A percentile compares a stretch with the other conserved stretches of the same genome.
Evolutionary conservation across 2,113 vertebrate species (phyloP).

Genomic region (Pantherophis guttatus): DNA sequence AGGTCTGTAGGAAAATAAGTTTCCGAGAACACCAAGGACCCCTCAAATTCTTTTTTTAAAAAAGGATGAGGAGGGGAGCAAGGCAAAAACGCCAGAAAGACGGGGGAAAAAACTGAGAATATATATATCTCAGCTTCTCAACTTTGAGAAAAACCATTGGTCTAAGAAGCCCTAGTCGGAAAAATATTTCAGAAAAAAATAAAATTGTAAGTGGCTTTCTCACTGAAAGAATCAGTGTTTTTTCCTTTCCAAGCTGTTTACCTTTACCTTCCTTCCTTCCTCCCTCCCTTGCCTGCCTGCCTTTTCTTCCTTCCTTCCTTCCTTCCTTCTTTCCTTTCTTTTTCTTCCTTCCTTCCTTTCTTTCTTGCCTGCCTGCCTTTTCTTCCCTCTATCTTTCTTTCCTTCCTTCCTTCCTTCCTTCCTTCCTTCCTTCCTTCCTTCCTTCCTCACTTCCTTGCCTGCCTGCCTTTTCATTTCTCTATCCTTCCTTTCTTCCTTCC

Average conservation of each 20-base stretch:
- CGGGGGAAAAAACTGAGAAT: not conserved
- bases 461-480: too few relatives aligned
- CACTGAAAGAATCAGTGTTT: not conserved
- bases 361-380: too few relatives aligned
- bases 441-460: too few relatives aligned
- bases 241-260: not conserved
- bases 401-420: too few relatives aligned
- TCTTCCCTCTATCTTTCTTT: too few relatives aligned
- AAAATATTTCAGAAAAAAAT: conserved; percentile 12
- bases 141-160: not conserved
- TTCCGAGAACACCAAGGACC: too few relatives aligned
- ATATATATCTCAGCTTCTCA: not conserved
- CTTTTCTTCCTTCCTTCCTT: too few relatives aligned
- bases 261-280: not conserved
- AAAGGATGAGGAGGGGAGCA: not conserved
- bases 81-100: not conserved
- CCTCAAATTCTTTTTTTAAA: not conserved
- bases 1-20: not conserved
- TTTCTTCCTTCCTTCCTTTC: too few relatives aligned
- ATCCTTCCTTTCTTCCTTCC: too few relatives aligned
- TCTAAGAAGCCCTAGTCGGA: conserved; percentile 28
- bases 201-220: not conserved
- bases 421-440: too few relatives aligned
- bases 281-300: too few relatives aligned
- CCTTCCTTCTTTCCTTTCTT: too few relatives aligned